Evolutionary conservation across 2,113 vertebrate species (phyloP).

Genomic region (Muntiacus muntjak): DNA sequence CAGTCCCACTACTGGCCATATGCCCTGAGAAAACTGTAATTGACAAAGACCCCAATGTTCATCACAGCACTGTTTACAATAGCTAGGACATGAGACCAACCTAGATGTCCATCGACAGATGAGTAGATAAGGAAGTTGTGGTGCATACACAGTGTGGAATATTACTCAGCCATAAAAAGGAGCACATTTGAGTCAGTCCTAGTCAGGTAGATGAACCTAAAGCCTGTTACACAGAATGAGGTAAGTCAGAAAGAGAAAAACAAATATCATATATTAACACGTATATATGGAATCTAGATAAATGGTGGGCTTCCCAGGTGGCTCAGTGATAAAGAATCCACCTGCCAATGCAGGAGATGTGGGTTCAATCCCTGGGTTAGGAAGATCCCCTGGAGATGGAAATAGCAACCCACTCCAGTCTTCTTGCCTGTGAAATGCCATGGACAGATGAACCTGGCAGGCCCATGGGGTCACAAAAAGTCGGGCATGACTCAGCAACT

Average conservation of each 20-base stretch:
- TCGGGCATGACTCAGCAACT: not conserved
- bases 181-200: not conserved
- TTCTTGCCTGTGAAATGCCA: not conserved
- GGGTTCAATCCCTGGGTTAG: not conserved
- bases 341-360: not conserved
- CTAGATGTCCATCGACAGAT: not conserved
- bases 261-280: not conserved
- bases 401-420: not conserved
- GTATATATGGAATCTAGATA: not conserved
- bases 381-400: not conserved
- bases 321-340: not conserved
- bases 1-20: not conserved
- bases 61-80: not conserved
- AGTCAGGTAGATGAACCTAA: not conserved
- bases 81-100: not conserved
- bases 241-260: not conserved
- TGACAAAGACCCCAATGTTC: not conserved
- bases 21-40: not conserved
- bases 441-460: not conserved
- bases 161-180: not conserved
- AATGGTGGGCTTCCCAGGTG: not conserved
- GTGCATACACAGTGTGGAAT: not conserved
- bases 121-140: not conserved
- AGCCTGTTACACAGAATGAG: not conserved
- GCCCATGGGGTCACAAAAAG: not conserved